A percentile compares a stretch with the other conserved stretches of the same genome.
These are phyloP conservation scores for Camponotus floridanus DNA, from an alignment of 1,140 invertebrate species.

Conservation along the genomic window DNA sequence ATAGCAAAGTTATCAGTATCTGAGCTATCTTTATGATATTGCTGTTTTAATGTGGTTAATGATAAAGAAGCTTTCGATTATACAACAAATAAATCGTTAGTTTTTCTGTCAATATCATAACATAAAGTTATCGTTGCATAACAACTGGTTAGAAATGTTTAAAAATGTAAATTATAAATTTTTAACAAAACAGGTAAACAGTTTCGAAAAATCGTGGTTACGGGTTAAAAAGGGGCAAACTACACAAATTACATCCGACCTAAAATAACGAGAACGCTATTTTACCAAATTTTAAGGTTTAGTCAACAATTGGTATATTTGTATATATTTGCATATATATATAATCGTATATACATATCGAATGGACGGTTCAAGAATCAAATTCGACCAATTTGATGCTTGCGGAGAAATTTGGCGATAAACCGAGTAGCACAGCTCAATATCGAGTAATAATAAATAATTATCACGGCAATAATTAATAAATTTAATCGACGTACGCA, in stretches of 20 bases:
- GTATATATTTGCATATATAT: no score
- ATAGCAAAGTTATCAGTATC: slow-evolving; percentile 1
- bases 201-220: slow-evolving; percentile 6
- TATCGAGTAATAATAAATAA: not conserved
- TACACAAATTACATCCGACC: not conserved
- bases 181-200: not conserved
- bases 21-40: not conserved
- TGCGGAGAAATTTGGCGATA: not conserved
- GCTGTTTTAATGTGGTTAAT: slow-evolving; percentile 32
- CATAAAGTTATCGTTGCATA: not conserved
- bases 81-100: slow-evolving; percentile 24
- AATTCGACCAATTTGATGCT: not conserved
- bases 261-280: not conserved
- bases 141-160: slow-evolving; percentile 29
- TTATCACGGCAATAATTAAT: not conserved
- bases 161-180: slow-evolving; percentile 7
- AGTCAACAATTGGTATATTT: slow-evolving; percentile 3
- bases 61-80: slow-evolving; percentile 19
- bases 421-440: not conserved
- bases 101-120: slow-evolving; percentile 34
- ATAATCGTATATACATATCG: not conserved
- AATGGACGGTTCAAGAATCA: slow-evolving; percentile 21
- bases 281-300: slow-evolving; percentile 9
- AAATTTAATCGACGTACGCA: not conserved
- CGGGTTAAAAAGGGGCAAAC: slow-evolving; percentile 19